phyloP scores from a whole-genome alignment of 1,140 invertebrate species.

The Goniozus legneri region DNA sequence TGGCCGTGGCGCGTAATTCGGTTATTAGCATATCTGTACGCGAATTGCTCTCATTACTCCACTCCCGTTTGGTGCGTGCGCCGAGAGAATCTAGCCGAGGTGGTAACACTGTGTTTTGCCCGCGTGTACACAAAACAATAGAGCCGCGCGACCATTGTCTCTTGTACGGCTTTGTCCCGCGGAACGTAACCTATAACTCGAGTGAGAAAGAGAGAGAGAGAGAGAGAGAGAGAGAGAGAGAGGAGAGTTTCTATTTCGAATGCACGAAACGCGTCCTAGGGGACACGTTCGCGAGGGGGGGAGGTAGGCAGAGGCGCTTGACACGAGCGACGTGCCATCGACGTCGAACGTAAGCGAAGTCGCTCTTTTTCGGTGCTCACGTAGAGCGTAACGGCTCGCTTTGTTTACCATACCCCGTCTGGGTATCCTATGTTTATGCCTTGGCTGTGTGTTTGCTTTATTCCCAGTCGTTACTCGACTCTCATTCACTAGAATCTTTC shows the following conservation, averaged over 20 bases:
- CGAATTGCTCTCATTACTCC: conserved; percentile 8
- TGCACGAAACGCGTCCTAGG: too few relatives aligned
- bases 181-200: background rate
- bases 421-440: too few relatives aligned
- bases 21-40: conserved; percentile 12
- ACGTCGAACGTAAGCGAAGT: background rate
- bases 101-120: conserved; percentile 4
- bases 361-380: conserved; percentile 4
- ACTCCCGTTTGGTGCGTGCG: background rate
- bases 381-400: conserved; percentile 1
- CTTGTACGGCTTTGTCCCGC: background rate
- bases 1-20: conserved; percentile 2
- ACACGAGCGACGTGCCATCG: background rate
- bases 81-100: background rate
- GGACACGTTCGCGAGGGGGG: background rate
- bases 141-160: background rate
- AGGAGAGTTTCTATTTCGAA: too few relatives aligned
- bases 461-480: too few relatives aligned
- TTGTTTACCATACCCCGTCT: background rate
- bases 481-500: too few relatives aligned
- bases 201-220: background rate
- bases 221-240: background rate
- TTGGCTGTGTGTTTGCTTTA: too few relatives aligned
- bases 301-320: background rate
- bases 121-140: conserved; percentile 4